These are phyloP conservation scores for Spea multiplicata DNA, from an alignment of 2,113 vertebrate genomes.

Conservation along the genomic window DNA sequence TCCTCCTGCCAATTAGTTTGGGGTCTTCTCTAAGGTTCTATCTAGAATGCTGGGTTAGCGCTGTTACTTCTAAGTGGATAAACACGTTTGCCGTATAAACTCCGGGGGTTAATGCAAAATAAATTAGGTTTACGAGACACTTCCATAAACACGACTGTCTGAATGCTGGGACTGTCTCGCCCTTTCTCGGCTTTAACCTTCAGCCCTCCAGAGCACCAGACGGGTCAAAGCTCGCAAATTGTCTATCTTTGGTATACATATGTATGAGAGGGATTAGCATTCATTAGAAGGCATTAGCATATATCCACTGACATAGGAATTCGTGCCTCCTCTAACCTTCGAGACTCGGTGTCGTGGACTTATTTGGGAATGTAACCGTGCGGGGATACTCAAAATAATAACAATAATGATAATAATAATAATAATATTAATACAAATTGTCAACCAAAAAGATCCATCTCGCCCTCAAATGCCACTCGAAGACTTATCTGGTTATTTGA, in stretches of 20 bases:
- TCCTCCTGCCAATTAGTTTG: background rate
- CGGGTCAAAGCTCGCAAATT: background rate
- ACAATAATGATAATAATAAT: too few relatives aligned
- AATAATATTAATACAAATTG: too few relatives aligned
- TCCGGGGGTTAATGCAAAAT: background rate
- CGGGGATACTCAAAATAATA: too few relatives aligned
- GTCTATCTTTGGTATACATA: slow-evolving; percentile 3
- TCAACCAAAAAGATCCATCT: too few relatives aligned
- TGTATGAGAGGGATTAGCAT: slow-evolving; percentile 27
- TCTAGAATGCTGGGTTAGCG: background rate
- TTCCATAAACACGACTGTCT: background rate
- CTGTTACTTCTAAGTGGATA: background rate
- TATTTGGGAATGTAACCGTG: background rate
- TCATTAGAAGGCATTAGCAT: slow-evolving; percentile 28
- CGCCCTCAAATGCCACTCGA: too few relatives aligned
- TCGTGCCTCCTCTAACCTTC: slow-evolving; percentile 9
- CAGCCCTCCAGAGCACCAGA: slow-evolving; percentile 13
- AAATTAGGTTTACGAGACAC: background rate
- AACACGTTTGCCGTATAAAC: background rate
- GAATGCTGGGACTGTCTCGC: background rate
- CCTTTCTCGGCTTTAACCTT: background rate
- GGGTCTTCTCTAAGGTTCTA: background rate
- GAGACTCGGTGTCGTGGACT: background rate
- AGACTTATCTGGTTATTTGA: too few relatives aligned
- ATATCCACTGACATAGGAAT: slow-evolving; percentile 2